Conservation (phyloP, 2,888 invertebrate genomes). For the Diarsia mendica region DNA sequence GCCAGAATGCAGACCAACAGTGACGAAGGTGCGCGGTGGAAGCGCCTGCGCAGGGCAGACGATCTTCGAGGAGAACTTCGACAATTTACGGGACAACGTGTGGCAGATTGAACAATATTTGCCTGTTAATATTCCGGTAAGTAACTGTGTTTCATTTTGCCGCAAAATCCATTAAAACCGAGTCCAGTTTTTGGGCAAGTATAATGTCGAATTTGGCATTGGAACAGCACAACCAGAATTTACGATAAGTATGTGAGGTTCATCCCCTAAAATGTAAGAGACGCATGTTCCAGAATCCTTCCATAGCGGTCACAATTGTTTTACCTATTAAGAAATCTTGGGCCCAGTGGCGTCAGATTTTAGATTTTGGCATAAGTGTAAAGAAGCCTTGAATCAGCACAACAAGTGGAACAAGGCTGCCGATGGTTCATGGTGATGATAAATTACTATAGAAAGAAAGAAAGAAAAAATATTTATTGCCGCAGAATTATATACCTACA, state of each 20-base stretch:
- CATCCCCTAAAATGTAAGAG: neutral
- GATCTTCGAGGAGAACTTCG: constrained; percentile 92
- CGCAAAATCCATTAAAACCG: neutral
- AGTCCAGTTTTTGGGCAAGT: neutral
- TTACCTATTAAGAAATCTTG: neutral
- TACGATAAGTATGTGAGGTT: neutral
- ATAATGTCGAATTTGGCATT: neutral
- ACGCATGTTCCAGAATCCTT: neutral
- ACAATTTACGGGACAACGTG: constrained; percentile 80
- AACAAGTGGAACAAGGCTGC: too few relatives aligned
- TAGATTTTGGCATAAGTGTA: too few relatives aligned
- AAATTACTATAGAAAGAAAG: too few relatives aligned
- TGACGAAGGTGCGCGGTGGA: constrained; percentile 79
- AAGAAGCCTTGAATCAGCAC: neutral
- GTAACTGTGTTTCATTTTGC: neutral
- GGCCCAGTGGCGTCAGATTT: too few relatives aligned
- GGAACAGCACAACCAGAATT: neutral
- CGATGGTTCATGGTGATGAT: neutral
- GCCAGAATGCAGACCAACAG: constrained; percentile 73
- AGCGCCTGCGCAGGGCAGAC: constrained; percentile 85
- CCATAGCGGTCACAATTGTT: neutral
- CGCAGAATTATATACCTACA: too few relatives aligned
- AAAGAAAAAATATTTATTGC: too few relatives aligned
- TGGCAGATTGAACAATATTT: constrained; percentile 91
- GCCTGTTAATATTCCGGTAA: constrained; percentile 80